Evolutionary conservation across 2,888 invertebrate genomes (phyloP), one percentile per base, ranked within the genome.

Genomic region (Tholera decimalis): DNA sequence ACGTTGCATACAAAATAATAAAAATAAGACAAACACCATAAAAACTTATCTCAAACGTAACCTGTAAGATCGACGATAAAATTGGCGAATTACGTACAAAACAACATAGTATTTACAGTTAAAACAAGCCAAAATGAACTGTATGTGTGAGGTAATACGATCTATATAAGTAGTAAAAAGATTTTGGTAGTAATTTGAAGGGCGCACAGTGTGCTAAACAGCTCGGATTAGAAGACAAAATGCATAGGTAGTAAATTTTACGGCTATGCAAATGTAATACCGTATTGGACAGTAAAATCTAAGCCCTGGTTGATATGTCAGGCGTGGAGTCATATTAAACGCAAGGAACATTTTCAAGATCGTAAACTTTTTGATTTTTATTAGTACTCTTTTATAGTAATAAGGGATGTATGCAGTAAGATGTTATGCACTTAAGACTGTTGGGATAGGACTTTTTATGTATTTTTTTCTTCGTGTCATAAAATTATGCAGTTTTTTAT

Each of bases 211-310:
- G 86, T 82, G 86, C 88, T 88, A 87, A 88, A 89, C 86, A 76
- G 84, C 70, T 73, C 63, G 90, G 92, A 92, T 94, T 93, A 93
- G 86, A 88, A 87, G 87, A 86, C 89, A 89, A 92, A 93, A 93
- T 92, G 93, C 93, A 92, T 93, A 89, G 90, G 92, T 89, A 88
- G 92, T 93, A 92, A 93, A 92, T 86, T 95, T 95, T 95, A 95
- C 90, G 93, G 88, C 88, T 94, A 95, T 95, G 95, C 94, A 95
- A 95, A 95, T 95, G 88, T 84, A 85, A 87, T 83, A 85, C 83
- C 83, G 87, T 87, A 91, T 90, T 88, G 89, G 87, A 89, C 85
- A 89, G 91, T 94, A 92, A 93, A 93, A 89, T 88, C 85, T 90
- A 88, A 92, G 86, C 91, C 88, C 78, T 81, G 84, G 47, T 55